Evolutionary conservation across 2,797 vertebrate species (phyloP).

Genomic region (Falco naumanni): DNA sequence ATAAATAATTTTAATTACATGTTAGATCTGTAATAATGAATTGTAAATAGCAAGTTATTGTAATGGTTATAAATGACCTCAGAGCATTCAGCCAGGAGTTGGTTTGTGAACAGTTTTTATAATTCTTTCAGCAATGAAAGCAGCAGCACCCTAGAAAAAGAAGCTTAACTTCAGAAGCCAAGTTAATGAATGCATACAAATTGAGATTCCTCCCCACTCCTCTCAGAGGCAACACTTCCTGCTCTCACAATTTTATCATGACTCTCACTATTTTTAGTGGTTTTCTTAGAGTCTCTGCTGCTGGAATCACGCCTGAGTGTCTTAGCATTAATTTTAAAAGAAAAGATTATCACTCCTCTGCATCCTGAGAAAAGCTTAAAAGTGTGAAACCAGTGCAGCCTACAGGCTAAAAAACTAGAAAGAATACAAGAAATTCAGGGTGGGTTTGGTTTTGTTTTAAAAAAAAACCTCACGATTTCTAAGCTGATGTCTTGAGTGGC

Average conservation of each 20-base stretch:
- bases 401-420: not conserved
- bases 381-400: constrained; percentile 11
- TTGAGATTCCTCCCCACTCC: constrained; percentile 57
- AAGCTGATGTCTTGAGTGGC: not conserved
- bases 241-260: constrained; percentile 56
- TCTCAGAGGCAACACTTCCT: constrained; percentile 54
- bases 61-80: not conserved
- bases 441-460: not conserved
- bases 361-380: not conserved
- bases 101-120: constrained; percentile 70
- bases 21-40: not conserved
- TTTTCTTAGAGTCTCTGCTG: constrained; percentile 17
- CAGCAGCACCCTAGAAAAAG: not conserved
- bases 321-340: constrained; percentile 23
- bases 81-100: not conserved
- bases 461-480: not conserved
- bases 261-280: constrained; percentile 51
- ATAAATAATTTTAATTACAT: not conserved
- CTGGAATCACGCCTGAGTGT: not conserved
- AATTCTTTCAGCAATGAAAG: constrained; percentile 16
- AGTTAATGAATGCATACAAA: constrained; percentile 54
- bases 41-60: not conserved
- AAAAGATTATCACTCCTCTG: constrained; percentile 4
- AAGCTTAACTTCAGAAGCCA: constrained; percentile 35
- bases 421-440: not conserved